These are phyloP conservation scores for Anthrax anthrax DNA, from an alignment of 2,888 invertebrate genomes.

Conservation along the genomic window DNA sequence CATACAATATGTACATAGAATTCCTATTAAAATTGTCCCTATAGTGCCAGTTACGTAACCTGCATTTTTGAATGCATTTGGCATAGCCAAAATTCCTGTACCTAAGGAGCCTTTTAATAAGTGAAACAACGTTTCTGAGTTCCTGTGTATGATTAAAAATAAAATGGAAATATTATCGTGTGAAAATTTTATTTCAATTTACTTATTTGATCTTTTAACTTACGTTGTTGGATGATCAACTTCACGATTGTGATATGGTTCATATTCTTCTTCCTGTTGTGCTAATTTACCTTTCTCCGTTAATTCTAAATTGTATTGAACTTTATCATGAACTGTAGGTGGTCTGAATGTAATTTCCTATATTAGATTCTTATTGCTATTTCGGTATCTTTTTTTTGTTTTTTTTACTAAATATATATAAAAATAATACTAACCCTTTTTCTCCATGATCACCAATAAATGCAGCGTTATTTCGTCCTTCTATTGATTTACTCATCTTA, in stretches of 20 bases:
- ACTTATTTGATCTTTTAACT: conserved; percentile 24
- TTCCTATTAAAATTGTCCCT: conserved; percentile 70
- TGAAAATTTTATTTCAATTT: too few relatives aligned
- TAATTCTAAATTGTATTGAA: conserved; percentile 26
- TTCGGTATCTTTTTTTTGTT: background rate
- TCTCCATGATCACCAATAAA: conserved; percentile 26
- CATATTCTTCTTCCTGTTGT: conserved; percentile 36
- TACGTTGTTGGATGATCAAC: conserved; percentile 58
- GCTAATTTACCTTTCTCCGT: conserved; percentile 23
- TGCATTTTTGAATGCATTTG: conserved; percentile 53
- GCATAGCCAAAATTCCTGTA: conserved; percentile 83
- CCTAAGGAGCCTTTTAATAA: conserved; percentile 86
- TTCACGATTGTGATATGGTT: conserved; percentile 53
- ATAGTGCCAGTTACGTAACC: conserved; percentile 51
- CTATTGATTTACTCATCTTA: background rate
- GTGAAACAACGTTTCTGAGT: conserved; percentile 75
- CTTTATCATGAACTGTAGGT: background rate
- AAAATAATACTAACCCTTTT: conserved; percentile 15
- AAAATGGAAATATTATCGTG: too few relatives aligned
- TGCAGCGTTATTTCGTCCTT: conserved; percentile 31
- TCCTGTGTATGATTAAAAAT: conserved; percentile 38
- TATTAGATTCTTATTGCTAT: background rate
- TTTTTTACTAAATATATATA: background rate
- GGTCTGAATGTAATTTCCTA: background rate
- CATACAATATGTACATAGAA: conserved; percentile 88